Evolutionary conservation across 2,888 invertebrate genomes (phyloP).

Genomic region (Eucriotettix oculatus): DNA sequence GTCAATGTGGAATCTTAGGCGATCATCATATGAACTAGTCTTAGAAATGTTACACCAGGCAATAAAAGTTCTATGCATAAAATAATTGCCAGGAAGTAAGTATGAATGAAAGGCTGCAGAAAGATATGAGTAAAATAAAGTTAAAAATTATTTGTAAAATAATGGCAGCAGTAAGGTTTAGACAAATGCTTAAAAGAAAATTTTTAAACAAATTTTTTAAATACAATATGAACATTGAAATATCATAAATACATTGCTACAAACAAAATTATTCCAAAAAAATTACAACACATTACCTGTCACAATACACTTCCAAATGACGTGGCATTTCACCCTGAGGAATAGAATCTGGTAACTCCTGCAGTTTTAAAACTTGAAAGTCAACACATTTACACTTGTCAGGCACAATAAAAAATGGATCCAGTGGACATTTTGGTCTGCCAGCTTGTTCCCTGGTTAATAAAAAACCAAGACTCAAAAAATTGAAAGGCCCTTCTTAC

Average conservation of each 20-base stretch:
- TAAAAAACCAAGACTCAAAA: background rate
- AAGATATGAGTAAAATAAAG: background rate
- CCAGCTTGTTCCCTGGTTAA: slow-evolving; percentile 72
- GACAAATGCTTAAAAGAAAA: background rate
- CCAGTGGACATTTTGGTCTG: slow-evolving; percentile 81
- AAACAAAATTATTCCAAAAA: background rate
- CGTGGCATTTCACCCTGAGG: slow-evolving; percentile 97
- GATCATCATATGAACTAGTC: no score
- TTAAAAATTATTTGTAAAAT: background rate
- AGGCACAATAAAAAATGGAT: slow-evolving; percentile 95
- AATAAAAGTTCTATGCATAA: no score
- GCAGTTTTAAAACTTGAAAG: slow-evolving; percentile 93
- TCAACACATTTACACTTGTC: slow-evolving; percentile 96
- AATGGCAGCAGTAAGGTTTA: background rate
- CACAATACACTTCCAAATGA: slow-evolving; percentile 86
- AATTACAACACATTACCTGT: slow-evolving; percentile 38
- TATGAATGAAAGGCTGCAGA: background rate
- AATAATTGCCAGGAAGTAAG: background rate
- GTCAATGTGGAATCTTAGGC: no score
- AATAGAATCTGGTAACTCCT: slow-evolving; percentile 86
- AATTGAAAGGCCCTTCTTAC: background rate
- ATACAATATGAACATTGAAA: background rate
- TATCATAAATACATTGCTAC: background rate
- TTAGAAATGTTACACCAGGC: no score
- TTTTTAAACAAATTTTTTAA: background rate